Evolutionary conservation across 2,888 invertebrate genomes (phyloP).

Genomic region (Trachelus stipa): DNA sequence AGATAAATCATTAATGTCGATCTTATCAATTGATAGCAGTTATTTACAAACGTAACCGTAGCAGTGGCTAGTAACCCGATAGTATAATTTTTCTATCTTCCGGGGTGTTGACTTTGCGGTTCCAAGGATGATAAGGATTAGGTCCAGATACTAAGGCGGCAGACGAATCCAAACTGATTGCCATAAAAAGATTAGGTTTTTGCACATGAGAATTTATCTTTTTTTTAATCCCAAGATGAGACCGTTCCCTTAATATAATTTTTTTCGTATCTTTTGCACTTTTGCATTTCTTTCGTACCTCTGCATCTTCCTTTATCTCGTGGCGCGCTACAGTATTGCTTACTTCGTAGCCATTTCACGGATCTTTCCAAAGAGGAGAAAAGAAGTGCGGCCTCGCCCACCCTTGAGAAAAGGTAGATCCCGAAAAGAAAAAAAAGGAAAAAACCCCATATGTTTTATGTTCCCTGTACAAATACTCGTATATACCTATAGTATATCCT

Average conservation of each 20-base stretch:
- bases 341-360: neutral
- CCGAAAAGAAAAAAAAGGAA: neutral
- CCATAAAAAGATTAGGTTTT: neutral
- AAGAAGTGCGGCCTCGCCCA: constrained; percentile 20
- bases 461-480: neutral
- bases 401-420: constrained; percentile 18
- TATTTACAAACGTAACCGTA: neutral
- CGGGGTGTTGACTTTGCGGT: neutral
- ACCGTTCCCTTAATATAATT: neutral
- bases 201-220: neutral
- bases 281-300: neutral
- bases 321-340: neutral
- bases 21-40: neutral
- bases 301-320: neutral
- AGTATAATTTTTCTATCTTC: neutral
- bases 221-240: neutral
- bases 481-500: neutral
- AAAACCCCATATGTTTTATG: neutral
- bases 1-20: neutral
- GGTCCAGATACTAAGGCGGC: neutral
- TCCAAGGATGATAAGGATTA: neutral
- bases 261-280: neutral
- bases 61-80: neutral
- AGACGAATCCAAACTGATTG: neutral
- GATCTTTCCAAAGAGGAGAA: constrained; percentile 19